phyloP scores from a whole-genome alignment of 2,113 vertebrate genomes.

The Megaleporinus macrocephalus region DNA sequence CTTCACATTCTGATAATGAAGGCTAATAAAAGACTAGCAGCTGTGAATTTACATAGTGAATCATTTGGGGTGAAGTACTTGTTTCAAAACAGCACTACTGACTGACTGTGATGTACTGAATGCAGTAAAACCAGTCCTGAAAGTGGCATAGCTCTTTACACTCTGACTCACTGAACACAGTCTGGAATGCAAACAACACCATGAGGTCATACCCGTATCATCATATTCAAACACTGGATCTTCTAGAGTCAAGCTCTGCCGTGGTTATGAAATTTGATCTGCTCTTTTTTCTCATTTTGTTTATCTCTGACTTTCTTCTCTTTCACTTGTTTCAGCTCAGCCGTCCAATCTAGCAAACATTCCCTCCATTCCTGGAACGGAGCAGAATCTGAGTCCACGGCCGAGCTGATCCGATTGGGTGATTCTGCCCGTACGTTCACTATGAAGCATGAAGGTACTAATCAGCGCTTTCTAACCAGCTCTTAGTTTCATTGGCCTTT shows the following conservation, averaged over 20 bases:
- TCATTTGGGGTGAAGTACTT: background rate
- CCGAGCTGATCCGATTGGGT: constrained; percentile 86
- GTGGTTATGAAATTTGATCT: background rate
- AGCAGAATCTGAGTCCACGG: constrained; percentile 81
- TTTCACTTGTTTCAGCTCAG: constrained; percentile 60
- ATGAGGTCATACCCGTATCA: background rate
- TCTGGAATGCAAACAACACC: constrained; percentile 13
- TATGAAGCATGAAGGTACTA: constrained; percentile 79
- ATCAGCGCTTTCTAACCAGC: background rate
- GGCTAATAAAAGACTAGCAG: background rate
- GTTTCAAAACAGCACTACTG: background rate
- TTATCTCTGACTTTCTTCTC: background rate
- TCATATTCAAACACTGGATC: background rate
- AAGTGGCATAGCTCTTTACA: background rate
- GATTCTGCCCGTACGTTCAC: constrained; percentile 86
- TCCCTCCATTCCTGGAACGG: constrained; percentile 76
- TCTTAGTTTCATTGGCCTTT: background rate
- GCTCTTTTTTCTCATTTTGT: background rate
- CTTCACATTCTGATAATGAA: too few relatives aligned
- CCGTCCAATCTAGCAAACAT: constrained; percentile 65
- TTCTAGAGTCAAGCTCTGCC: background rate
- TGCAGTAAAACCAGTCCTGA: constrained; percentile 19
- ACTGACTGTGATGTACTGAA: background rate
- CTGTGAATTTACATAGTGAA: background rate
- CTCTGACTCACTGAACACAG: background rate